phyloP scores from a whole-genome alignment of 2,113 vertebrate species.

The Stegostoma tigrinum region DNA sequence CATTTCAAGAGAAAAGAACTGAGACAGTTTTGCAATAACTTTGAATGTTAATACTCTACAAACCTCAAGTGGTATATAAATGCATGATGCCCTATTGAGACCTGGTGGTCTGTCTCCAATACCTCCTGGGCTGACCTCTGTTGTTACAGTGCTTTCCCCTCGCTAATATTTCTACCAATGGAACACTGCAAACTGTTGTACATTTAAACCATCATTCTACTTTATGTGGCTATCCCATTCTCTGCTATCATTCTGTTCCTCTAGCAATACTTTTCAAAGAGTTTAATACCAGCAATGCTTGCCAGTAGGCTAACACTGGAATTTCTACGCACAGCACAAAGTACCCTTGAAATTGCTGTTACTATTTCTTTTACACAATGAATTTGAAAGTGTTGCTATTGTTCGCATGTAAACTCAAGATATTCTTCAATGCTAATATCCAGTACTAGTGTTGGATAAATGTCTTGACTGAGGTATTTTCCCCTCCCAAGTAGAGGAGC shows the following conservation, averaged over 20 bases:
- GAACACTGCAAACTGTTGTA: background rate
- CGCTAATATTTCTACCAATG: background rate
- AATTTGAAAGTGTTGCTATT: background rate
- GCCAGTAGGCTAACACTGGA: background rate
- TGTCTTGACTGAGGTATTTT: background rate
- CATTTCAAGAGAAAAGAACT: background rate
- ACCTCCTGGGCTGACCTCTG: background rate
- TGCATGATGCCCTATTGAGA: background rate
- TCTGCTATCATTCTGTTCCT: background rate
- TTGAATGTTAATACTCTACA: background rate
- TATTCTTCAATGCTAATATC: constrained; percentile 1
- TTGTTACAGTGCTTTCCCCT: background rate
- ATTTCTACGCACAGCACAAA: background rate
- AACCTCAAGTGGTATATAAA: background rate
- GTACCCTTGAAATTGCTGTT: background rate
- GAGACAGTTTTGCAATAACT: background rate
- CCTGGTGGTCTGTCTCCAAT: background rate
- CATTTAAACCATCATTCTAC: background rate
- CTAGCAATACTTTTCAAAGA: background rate
- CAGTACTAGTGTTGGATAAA: background rate
- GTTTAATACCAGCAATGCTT: background rate
- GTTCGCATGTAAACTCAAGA: background rate
- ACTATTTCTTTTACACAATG: background rate
- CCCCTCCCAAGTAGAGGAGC: constrained; percentile 55
- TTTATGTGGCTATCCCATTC: background rate